A percentile compares a stretch with the other conserved stretches of the same genome.
Conservation (phyloP, 2,113 vertebrate genomes). For the Centropus unirufus region DNA sequence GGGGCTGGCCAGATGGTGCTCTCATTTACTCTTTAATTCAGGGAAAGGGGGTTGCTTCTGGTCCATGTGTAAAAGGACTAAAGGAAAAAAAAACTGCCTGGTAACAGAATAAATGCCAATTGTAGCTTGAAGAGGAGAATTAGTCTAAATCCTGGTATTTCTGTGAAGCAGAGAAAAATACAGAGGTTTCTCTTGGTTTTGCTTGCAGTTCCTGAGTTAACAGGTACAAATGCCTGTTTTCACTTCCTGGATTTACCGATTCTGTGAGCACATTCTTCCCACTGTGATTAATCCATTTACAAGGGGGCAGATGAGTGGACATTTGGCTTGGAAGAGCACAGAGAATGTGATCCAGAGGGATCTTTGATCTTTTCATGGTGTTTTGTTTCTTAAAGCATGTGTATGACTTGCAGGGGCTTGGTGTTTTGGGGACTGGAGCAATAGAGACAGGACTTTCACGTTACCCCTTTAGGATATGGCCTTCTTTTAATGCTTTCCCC, state of each 20-base stretch:
- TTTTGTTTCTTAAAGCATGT: slow-evolving; percentile 30
- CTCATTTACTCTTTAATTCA: not conserved
- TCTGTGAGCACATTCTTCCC: slow-evolving; percentile 1
- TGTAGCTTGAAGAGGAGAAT: not conserved
- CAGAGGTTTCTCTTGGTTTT: not conserved
- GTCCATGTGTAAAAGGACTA: not conserved
- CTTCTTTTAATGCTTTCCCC: not conserved
- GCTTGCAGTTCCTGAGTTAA: not conserved
- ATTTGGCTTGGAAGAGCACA: slow-evolving; percentile 21
- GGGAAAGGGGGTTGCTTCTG: not conserved
- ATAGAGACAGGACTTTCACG: not conserved
- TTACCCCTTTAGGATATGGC: not conserved
- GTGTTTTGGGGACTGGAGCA: not conserved
- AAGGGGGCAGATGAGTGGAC: slow-evolving; percentile 30
- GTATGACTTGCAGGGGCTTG: not conserved
- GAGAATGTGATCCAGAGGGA: slow-evolving; percentile 10
- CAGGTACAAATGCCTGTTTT: not conserved
- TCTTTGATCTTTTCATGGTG: slow-evolving; percentile 56
- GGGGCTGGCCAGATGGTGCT: slow-evolving; percentile 38
- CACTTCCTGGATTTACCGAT: not conserved
- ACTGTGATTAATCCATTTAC: slow-evolving; percentile 33
- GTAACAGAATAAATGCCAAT: not conserved
- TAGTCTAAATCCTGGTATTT: not conserved
- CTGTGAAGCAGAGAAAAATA: not conserved
- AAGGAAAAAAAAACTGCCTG: not conserved